Percentiles rank a stretch among this genome's conserved stretches.
Evolutionary conservation across 2,888 invertebrate species (phyloP).

Genomic region (Therioaphis trifolii): DNA sequence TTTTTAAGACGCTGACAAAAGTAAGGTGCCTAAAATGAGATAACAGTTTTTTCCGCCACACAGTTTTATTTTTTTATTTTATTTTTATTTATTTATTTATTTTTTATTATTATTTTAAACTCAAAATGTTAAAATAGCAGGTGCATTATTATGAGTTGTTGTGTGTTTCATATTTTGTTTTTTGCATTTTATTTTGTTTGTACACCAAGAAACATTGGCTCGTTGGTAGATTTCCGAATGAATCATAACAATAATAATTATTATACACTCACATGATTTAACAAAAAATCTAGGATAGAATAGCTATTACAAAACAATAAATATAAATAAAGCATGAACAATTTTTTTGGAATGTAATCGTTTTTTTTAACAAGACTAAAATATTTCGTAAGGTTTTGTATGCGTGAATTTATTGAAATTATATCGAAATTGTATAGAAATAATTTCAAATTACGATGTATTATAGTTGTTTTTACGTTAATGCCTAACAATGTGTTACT

Average conservation of each 20-base stretch:
- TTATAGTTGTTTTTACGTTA: conserved; percentile 59
- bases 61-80: conserved; percentile 40
- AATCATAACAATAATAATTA: conserved; percentile 58
- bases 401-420: conserved; percentile 54
- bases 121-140: conserved; percentile 51
- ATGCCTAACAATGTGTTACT: conserved; percentile 58
- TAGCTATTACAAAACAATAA: conserved; percentile 37
- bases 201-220: conserved; percentile 68
- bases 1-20: conserved; percentile 59
- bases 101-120: conserved; percentile 48
- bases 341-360: conserved; percentile 53
- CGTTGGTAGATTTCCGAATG: conserved; percentile 65
- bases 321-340: conserved; percentile 27
- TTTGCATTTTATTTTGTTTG: conserved; percentile 62
- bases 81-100: conserved; percentile 22
- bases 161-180: conserved; percentile 58
- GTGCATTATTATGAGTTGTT: conserved; percentile 59
- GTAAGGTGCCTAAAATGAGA: conserved; percentile 54
- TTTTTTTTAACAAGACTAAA: conserved; percentile 55
- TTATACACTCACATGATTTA: conserved; percentile 43
- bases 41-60: conserved; percentile 61
- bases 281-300: conserved; percentile 42
- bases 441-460: conserved; percentile 59
- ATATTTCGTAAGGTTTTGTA: conserved; percentile 55
- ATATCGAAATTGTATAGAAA: conserved; percentile 45